These are phyloP conservation scores for Pogonophryne albipinna DNA, from an alignment of 2,797 vertebrate species.

Conservation along the genomic window DNA sequence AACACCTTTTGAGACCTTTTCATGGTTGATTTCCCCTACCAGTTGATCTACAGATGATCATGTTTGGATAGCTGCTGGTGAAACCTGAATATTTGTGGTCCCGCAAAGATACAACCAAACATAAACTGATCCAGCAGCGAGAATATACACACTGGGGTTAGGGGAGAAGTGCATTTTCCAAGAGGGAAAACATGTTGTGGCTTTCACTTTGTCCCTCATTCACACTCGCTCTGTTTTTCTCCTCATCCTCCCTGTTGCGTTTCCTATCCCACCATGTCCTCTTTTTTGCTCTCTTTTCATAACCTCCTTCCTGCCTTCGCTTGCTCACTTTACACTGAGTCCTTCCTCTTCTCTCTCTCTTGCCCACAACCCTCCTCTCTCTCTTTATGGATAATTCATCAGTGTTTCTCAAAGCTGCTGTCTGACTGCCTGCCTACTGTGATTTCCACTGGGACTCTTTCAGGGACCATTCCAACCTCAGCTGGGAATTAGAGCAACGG, in stretches of 20 bases:
- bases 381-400: conserved; percentile 85
- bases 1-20: conserved; percentile 5
- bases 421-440: conserved; percentile 77
- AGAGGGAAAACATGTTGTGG: conserved; percentile 41
- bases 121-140: conserved; percentile 25
- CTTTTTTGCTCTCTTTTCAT: conserved; percentile 9
- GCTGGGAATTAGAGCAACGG: conserved; percentile 78
- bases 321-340: conserved; percentile 9
- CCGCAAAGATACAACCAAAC: conserved; percentile 3
- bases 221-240: conserved; percentile 20
- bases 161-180: conserved; percentile 27
- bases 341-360: conserved; percentile 2
- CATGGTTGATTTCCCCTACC: conserved; percentile 1
- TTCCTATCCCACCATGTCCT: neutral
- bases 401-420: conserved; percentile 80
- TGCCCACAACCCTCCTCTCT: neutral
- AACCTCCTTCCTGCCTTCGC: conserved; percentile 32
- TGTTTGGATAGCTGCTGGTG: neutral
- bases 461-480: conserved; percentile 79
- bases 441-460: conserved; percentile 86
- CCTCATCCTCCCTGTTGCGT: neutral
- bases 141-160: conserved; percentile 9
- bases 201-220: conserved; percentile 26
- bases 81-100: conserved; percentile 21
- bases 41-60: neutral